These are phyloP conservation scores for Aselliscus stoliczkanus DNA, from an alignment of 2,797 vertebrate species.

Conservation along the genomic window DNA sequence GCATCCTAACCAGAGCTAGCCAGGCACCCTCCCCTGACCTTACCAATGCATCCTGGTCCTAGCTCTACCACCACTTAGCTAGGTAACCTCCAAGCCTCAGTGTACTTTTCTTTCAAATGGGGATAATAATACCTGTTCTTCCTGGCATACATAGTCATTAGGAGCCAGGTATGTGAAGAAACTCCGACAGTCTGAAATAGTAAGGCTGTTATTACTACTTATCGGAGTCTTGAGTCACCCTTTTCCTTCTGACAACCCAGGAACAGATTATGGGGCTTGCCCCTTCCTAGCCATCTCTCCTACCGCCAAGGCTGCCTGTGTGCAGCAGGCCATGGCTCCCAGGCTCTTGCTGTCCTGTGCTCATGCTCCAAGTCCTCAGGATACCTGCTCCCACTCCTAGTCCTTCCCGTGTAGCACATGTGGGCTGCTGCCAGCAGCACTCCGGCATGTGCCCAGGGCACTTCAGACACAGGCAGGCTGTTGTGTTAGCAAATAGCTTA, in stretches of 20 bases:
- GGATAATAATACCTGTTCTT: neutral
- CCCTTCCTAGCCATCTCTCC: neutral
- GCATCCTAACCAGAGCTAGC: neutral
- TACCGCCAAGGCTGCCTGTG: neutral
- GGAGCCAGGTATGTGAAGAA: neutral
- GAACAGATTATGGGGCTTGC: neutral
- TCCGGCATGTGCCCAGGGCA: conserved; percentile 30
- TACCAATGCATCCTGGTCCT: neutral
- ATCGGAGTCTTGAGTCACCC: neutral
- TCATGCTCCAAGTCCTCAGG: neutral
- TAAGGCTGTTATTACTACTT: neutral
- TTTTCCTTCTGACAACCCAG: neutral
- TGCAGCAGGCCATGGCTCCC: neutral
- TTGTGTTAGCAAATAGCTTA: conserved; percentile 46
- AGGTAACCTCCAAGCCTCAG: neutral
- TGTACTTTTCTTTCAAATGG: conserved; percentile 14
- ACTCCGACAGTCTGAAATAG: neutral
- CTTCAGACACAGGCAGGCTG: conserved; percentile 38
- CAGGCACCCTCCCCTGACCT: neutral
- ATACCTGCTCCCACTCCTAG: neutral
- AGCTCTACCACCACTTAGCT: neutral
- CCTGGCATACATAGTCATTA: neutral
- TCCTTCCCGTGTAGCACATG: neutral
- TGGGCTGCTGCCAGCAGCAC: conserved; percentile 23
- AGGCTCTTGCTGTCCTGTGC: neutral